Evolutionary conservation across 2,797 vertebrate species (phyloP), one percentile per base, ranked within the genome.

Genomic region (Rousettus madagascariensis): DNA sequence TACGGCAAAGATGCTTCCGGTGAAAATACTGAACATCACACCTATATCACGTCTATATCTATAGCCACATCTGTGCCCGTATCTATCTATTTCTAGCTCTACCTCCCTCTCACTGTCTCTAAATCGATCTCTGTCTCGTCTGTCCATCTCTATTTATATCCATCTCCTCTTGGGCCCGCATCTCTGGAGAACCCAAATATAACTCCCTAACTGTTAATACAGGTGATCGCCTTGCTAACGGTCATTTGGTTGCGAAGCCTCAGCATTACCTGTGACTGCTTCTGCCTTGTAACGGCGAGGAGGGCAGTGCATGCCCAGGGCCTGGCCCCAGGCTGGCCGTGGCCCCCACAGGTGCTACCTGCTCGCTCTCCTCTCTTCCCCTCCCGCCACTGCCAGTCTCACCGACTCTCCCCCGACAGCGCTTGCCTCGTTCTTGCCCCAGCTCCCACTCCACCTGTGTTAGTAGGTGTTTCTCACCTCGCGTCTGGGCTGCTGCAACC

Each of bases 401-500:
- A 1, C 8, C 4, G 51, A n/a, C 30, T 15, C 38, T 26, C 9
- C 13, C 12, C 2, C 11, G 28, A 30, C 1, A 4, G 41, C 28
- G 24, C 59, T 36, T 36, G 2, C 6, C 3, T 17, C 51, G 22
- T 8, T 33, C 16, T 77, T 11, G 10, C n/a, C 20, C 43, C 38
- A 17, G 10, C 13, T 3, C 24, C 24, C 12, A 0, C 30, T 22
- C 24, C 4, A 26, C 15, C 82, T 75, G 26, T 7, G 24, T 28
- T 16, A 43, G n/a, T 5, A 63, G 22, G 20, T 10, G 15, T 65
- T 72, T 26, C 5, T 7, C 1, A 3, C 13, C 11, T 71, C 6
- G 11, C 1, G 3, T 12, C 46, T 53, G 16, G 22, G 65, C 43
- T 8, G 10, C 2, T 16, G 30, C 17, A 0, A 22, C 1, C 0